Evolutionary conservation across 2,113 vertebrate genomes (phyloP), one percentile per base, ranked within the genome.

Genomic region (Axis porcinus): DNA sequence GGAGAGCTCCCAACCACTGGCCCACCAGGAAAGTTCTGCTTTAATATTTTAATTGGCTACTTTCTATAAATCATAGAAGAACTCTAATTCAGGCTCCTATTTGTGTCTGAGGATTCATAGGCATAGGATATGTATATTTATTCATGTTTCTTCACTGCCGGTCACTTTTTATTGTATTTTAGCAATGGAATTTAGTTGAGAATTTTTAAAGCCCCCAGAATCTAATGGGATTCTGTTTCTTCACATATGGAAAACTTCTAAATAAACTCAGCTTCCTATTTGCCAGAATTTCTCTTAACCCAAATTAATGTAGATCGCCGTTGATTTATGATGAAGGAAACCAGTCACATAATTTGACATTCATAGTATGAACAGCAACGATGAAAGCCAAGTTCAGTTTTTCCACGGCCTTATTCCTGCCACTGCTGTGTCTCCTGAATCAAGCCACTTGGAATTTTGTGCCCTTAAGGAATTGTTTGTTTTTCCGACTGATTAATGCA

Each of bases 401-500:
- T 30, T 19, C 54, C 27, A 11, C 4, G 58, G n/a, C 50, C n/a
- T 62, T 81, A 25, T 74, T n/a, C 21, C 25, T 74, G 33, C 43
- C 21, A 45, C 30, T 27, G 0, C 27, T 58, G 0, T 54, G 2
- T 55, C 30, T 79, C 57, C 84, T 70, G 25, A 89, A n/a, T 36
- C 14, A 2, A 19, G 6, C 76, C 23, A 33, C 28, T 50, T 43
- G 64, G 86, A 94, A 78, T 95, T 85, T 21, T 93, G 40, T 76
- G 60, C 55, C 84, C 43, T 62, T 82, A 67, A 84, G 58, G 57
- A 85, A 79, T 81, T 94, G 45, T 94, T 97, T 97, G 16, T 89
- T 97, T 96, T 97, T 97, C 94, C 95, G 55, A 58, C 60, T 89
- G 86, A 55, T 79, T 94, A 85, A 87, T 88, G 54, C 40, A 82